A percentile compares a stretch with the other conserved stretches of the same genome.
Evolutionary conservation across 2,888 invertebrate species (phyloP).

Genomic region (Athrips mouffetella): DNA sequence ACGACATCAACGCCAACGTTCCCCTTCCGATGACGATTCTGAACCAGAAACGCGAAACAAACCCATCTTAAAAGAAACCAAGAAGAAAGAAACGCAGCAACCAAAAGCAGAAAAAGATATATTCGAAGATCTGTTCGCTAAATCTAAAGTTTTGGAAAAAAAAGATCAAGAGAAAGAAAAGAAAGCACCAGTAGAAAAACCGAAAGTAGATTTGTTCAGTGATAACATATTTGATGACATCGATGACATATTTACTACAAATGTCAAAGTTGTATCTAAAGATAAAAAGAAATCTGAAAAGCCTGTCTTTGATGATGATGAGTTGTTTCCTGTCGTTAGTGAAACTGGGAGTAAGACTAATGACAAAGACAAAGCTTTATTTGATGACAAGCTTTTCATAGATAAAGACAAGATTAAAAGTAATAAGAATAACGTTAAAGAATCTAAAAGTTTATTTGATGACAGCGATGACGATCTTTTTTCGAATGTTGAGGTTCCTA

Average conservation of each 20-base stretch:
- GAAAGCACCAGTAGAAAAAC: constrained; percentile 25
- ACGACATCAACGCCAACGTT: constrained; percentile 48
- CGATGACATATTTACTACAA: constrained; percentile 63
- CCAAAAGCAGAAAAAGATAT: constrained; percentile 46
- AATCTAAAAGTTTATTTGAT: constrained; percentile 41
- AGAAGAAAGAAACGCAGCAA: constrained; percentile 24
- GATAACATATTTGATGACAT: constrained; percentile 70
- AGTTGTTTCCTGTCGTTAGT: constrained; percentile 41
- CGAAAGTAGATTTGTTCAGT: constrained; percentile 55
- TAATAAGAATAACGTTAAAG: constrained; percentile 12
- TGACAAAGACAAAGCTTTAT: constrained; percentile 37
- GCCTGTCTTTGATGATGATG: constrained; percentile 48
- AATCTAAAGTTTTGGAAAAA: constrained; percentile 31
- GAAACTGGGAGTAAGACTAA: constrained; percentile 16
- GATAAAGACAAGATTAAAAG: background rate
- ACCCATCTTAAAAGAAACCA: constrained; percentile 1
- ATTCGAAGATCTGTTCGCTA: constrained; percentile 58
- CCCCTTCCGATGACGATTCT: constrained; percentile 50
- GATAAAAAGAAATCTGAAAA: constrained; percentile 23
- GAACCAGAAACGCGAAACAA: constrained; percentile 13
- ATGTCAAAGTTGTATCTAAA: constrained; percentile 32
- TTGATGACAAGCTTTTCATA: constrained; percentile 7
- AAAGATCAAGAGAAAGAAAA: constrained; percentile 20
- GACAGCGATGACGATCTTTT: constrained; percentile 49
- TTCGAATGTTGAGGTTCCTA: constrained; percentile 21